A percentile compares a stretch with the other conserved stretches of the same genome.
Conservation (phyloP, 2,888 invertebrate species). For the Eudemis profundana region DNA sequence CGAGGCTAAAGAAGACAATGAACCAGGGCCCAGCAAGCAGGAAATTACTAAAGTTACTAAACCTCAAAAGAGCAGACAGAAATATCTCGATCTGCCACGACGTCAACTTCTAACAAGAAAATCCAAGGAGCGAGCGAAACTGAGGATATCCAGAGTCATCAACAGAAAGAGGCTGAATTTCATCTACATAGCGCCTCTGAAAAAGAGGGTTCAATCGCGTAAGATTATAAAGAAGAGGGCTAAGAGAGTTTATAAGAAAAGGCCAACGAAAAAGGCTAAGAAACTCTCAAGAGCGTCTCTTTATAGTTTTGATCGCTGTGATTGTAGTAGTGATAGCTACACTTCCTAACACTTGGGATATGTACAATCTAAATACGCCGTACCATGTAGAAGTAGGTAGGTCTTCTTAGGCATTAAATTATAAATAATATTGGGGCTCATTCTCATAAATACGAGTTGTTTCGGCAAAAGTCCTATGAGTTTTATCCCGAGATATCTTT, state of each 20-base stretch:
- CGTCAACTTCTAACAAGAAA: background rate
- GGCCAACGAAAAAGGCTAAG: background rate
- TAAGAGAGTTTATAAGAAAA: background rate
- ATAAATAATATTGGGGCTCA: too few relatives aligned
- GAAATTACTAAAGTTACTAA: background rate
- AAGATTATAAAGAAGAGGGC: background rate
- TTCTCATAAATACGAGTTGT: too few relatives aligned
- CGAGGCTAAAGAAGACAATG: background rate
- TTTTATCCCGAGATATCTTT: too few relatives aligned
- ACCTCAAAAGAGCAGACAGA: background rate
- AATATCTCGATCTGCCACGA: background rate
- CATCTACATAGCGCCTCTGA: background rate
- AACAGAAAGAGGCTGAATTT: background rate
- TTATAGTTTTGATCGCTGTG: too few relatives aligned
- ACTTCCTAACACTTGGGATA: background rate
- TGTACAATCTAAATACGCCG: too few relatives aligned
- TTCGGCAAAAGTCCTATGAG: too few relatives aligned
- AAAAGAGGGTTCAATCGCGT: too few relatives aligned
- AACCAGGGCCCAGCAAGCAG: background rate
- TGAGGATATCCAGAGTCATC: background rate
- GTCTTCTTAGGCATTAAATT: too few relatives aligned
- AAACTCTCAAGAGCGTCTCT: too few relatives aligned
- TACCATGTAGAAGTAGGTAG: too few relatives aligned
- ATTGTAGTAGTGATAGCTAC: background rate
- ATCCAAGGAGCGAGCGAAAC: background rate